Evolutionary conservation across 2,888 invertebrate species (phyloP), one percentile per base, ranked within the genome.

Genomic region (Julus scanicus): DNA sequence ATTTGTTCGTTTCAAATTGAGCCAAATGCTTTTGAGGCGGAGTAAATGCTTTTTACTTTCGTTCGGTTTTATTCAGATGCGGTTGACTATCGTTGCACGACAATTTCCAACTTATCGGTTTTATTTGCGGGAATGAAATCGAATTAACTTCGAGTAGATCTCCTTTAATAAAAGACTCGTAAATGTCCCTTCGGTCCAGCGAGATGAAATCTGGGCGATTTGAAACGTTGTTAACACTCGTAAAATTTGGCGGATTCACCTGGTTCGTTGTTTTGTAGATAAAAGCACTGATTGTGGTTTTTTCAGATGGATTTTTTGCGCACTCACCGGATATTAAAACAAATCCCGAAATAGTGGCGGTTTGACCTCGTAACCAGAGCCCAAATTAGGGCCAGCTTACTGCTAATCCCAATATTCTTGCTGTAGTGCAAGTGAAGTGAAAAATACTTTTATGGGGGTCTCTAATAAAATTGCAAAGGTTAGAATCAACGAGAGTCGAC

Each of bases 361-460:
- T 80, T 80, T 80, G 80, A 80, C 80, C 80, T 80, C 80, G 80
- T 80, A 80, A 80, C 80, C 80, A 5, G 80, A 80, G 80, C 80
- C 80, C 37, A 80, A 80, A 80, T 80, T 80, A 80, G 80, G 80
- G 80, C 80, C 80, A 37, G 80, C 80, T 80, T 80, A 80, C 37
- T 39, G 80, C 80, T 80, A 80, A 80, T 80, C 80, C 80, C 80
- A 29, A 80, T 80, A 80, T 80, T 80, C 80, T 37, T 13, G 37
- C 37, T 80, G 80, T 15, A 39, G 80, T 80, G 80, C 37, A 15
- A 80, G 37, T 80, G 37, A 80, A 80, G 80, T 80, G 80, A 80
- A 80, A 80, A 80, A 80, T 80, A 80, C 80, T 80, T 80, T 80
- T 80, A 80, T 80, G 80, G 80, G 80, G 80, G 80, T 80, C 80